Evolutionary conservation across 2,113 vertebrate genomes (phyloP), one percentile per base, ranked within the genome.

Genomic region (Clinocottus analis): DNA sequence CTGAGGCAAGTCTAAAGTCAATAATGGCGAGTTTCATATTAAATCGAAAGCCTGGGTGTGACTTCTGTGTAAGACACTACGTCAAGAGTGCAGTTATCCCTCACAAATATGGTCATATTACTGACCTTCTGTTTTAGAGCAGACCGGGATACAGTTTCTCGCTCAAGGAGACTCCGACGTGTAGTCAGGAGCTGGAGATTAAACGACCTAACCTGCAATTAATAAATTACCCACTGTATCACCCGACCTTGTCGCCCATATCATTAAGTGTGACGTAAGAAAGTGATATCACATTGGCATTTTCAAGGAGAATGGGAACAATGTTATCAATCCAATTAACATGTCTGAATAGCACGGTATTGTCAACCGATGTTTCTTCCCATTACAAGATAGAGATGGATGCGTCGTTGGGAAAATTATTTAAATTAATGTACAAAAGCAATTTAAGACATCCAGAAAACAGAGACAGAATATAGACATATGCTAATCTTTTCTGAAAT

Each of bases 21-120:
- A 78, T 80, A 75, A 82, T 76, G 60, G 68, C 7, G 17, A 77
- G 84, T 49, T 71, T n/a, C 43, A 68, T 61, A 63, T 84, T 72
- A 79, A 83, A 73, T 77, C 35, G 56, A 33, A 83, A 23, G 47
- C 55, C 6, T 33, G 43, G 51, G 51, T 19, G 17, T 56, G 67
- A 56, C 33, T 7, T 68, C 21, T 7, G 17, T 77, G 45, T 65
- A 59, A 77, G 73, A 83, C 73, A 78, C 41, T 6, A n/a, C 17
- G 70, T 45, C 75, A 53, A 56, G 49, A 60, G 77, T 8, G 6
- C 58, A 43, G 72, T 4, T 61, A 62, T 65, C 37, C 41, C 33
- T 64, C 45, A 56, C 45, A 53, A 77, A 73, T 66, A 71, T 37
- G 33, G 7, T 43, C 11, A 19, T 23, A 53, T 60, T 45, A 56